Conservation (phyloP, 2,888 invertebrate genomes). For the Chymomyza fuscimana region DNA sequence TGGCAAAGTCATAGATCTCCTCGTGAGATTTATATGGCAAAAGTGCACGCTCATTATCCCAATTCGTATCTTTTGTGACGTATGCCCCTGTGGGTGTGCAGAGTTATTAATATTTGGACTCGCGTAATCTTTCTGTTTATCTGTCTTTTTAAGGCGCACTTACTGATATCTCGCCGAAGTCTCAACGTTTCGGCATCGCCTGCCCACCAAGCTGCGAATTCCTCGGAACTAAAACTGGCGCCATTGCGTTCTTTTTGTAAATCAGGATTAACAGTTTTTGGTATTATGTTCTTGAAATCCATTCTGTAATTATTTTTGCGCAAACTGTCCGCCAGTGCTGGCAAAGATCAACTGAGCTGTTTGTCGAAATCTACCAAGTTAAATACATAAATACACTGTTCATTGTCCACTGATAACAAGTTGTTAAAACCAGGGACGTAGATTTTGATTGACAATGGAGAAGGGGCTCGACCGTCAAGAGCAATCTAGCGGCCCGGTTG, state of each 20-base stretch:
- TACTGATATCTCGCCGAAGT: conserved; percentile 52
- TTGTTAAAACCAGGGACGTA: not conserved
- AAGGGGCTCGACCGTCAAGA: too few species aligned
- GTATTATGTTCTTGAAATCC: conserved; percentile 49
- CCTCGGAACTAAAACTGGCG: conserved; percentile 85
- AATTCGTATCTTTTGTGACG: conserved; percentile 47
- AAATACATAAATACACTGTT: not conserved
- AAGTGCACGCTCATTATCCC: conserved; percentile 21
- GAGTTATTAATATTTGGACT: not conserved
- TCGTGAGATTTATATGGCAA: conserved; percentile 64
- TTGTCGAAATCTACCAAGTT: not conserved
- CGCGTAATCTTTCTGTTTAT: not conserved
- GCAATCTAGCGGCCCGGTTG: too few species aligned
- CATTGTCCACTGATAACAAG: not conserved
- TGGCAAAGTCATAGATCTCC: conserved; percentile 58
- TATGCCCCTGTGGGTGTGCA: conserved; percentile 37
- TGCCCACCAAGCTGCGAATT: conserved; percentile 88
- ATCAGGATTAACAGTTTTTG: conserved; percentile 83
- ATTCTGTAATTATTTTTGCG: conserved; percentile 26
- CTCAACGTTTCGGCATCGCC: conserved; percentile 83
- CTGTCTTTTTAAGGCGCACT: conserved; percentile 28
- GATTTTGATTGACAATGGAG: too few species aligned
- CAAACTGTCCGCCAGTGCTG: not conserved
- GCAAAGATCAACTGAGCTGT: not conserved
- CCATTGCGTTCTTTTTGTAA: conserved; percentile 85